Evolutionary conservation across 2,888 invertebrate genomes (phyloP).

Genomic region (Drosophila buzzatii): DNA sequence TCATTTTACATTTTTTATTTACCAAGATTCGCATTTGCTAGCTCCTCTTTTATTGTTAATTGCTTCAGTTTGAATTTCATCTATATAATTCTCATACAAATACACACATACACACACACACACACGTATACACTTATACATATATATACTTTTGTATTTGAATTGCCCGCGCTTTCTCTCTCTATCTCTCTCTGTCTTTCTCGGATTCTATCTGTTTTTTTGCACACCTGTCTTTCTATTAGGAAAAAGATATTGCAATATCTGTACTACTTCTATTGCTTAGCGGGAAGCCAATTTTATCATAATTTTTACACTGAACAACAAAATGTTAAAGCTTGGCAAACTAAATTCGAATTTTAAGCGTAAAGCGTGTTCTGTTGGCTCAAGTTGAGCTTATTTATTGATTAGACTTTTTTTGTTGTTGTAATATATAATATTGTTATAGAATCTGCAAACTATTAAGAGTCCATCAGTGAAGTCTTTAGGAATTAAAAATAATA

Average conservation of each 20-base stretch:
- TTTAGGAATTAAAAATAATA: too few species aligned
- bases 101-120: slow-evolving; percentile 10
- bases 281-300: background rate
- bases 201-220: slow-evolving; percentile 19
- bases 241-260: background rate
- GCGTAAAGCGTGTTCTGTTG: too few species aligned
- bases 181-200: slow-evolving; percentile 1
- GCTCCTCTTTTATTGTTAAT: slow-evolving; percentile 11
- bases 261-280: background rate
- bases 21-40: slow-evolving; percentile 30
- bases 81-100: slow-evolving; percentile 11
- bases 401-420: too few species aligned
- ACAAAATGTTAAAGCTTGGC: background rate
- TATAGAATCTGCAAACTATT: too few species aligned
- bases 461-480: too few species aligned
- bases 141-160: slow-evolving; percentile 2
- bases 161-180: background rate
- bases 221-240: background rate
- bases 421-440: too few species aligned
- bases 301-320: background rate
- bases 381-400: too few species aligned
- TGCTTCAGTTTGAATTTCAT: slow-evolving; percentile 21
- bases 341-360: background rate
- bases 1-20: background rate
- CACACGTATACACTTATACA: background rate